Conservation (phyloP, 2,113 vertebrate species). For the Cricetomys ansorgei region DNA sequence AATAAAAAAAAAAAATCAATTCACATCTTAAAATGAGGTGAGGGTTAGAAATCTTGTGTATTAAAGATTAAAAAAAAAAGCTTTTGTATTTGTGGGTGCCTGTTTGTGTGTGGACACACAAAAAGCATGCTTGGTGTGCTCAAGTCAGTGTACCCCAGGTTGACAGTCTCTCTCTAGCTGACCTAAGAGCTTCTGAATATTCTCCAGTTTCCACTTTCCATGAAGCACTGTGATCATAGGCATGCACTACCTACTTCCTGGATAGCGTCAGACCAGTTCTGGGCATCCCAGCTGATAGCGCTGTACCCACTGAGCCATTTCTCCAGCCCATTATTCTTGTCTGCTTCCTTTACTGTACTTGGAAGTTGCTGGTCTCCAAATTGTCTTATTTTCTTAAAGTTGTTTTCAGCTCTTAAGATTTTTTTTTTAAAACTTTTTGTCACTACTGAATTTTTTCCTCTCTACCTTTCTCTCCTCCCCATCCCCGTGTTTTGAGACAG, state of each 20-base stretch:
- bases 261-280: background rate
- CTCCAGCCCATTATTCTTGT: background rate
- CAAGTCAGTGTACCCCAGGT: background rate
- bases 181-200: background rate
- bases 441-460: background rate
- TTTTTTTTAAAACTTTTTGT: background rate
- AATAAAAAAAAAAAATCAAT: background rate
- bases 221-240: background rate
- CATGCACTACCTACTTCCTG: background rate
- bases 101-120: background rate
- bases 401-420: background rate
- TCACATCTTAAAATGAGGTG: constrained; percentile 16
- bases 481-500: background rate
- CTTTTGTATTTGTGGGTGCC: background rate
- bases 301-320: background rate
- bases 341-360: background rate
- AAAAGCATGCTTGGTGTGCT: background rate
- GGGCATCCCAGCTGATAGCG: background rate
- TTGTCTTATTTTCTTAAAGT: background rate
- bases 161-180: background rate
- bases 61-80: background rate
- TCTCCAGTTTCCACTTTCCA: background rate
- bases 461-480: background rate
- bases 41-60: background rate
- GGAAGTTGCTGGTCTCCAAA: background rate